Base-by-base conservation (phyloP, 2,797 vertebrate genomes). In the Numenius phaeopus region DNA sequence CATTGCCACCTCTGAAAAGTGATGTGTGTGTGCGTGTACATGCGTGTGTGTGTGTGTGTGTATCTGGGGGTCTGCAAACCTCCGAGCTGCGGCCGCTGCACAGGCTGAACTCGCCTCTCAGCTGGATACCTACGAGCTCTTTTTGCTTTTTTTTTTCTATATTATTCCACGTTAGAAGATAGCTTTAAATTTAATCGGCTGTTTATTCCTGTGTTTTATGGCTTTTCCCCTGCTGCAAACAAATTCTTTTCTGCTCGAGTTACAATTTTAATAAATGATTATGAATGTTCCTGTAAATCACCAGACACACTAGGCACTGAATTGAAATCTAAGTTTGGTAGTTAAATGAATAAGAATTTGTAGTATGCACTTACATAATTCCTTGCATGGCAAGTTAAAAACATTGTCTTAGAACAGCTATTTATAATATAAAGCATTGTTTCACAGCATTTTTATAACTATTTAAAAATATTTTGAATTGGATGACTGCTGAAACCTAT, bases 401-500 rank as follows among this genome's bases (percentile, higher is more conserved):
- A 37, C 62, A 87, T 54, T 80, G 94, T 97, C 97, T 90, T 80
- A 92, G 59, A 91, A 65, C 73, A 84, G 54, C 93, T 94, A 72
- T 75, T 97, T 97, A 69, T 66, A 89, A 55, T 32, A 94, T 26
- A 93, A 94, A 82, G 49, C 42, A 77, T 90, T 69, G 62, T 93
- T 92, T 94, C 69, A 89, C 77, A 88, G 95, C 67, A 85, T 80
- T 73, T 80, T 91, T 80, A 30, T 49, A 87, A 27, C 59, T 79
- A 94, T 92, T 95, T 97, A 61, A 83, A 96, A 95, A 94, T 91
- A 65, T 83, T 97, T 89, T 55, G 34, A 89, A 90, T 89, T 86
- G 49, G 37, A 82, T 66, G 42, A 84, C 87, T 89, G 50, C 23
- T 40, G 85, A 86, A 88, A 65, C 67, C 83, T 82, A 19, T 32